Base-by-base conservation (phyloP, 1,140 invertebrate genomes). In the Listronotus bonariensis region DNA sequence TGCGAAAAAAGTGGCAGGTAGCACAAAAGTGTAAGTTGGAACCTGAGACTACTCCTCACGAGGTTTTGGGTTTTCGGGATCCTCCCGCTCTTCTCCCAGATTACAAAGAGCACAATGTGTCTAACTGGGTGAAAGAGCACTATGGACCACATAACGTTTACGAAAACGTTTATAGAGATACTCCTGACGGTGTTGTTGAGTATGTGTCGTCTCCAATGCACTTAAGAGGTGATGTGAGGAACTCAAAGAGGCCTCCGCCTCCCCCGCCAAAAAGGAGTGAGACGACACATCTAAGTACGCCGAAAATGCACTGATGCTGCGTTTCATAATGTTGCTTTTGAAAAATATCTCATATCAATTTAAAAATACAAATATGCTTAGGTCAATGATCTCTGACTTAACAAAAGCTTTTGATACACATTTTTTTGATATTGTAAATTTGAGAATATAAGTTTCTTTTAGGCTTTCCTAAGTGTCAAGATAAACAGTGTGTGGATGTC, bases 1-100 rank as follows among this genome's bases (percentile, higher is more conserved):
- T 96, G 91, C 85, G 91, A 49, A 95, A 95, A 69, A 96, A 96
- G 73, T 95, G 93, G 93, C 92, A 95, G 75, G 92, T 94, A 1
- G 92, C 92, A 0, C 92, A 96, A 68, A 95, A 95, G 72, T 95
- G 93, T 74, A 92, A 93, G 78, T 76, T 89, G 0, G 92, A 95
- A 75, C 85, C 87, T 14, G 87, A 89, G 10, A 92, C 91, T 0
- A 93, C 91, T 15, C 92, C 93, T 0, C 92, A 95, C 74, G 92
- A 95, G 74, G 92, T 96, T 0, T 83, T 96, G 0, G 94, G 94
- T 0, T 96, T 96, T 72, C 80, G 93, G 20, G 90, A 92, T 74
- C 90, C 87, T 11, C 87, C 88, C 0, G 78, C 82, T 0, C 78
- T 86, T 5, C 79, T 86, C 0, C 84, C 87, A 0, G 86, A 89